Evolutionary conservation across 2,113 vertebrate species (phyloP).

Genomic region (Podarcis muralis): DNA sequence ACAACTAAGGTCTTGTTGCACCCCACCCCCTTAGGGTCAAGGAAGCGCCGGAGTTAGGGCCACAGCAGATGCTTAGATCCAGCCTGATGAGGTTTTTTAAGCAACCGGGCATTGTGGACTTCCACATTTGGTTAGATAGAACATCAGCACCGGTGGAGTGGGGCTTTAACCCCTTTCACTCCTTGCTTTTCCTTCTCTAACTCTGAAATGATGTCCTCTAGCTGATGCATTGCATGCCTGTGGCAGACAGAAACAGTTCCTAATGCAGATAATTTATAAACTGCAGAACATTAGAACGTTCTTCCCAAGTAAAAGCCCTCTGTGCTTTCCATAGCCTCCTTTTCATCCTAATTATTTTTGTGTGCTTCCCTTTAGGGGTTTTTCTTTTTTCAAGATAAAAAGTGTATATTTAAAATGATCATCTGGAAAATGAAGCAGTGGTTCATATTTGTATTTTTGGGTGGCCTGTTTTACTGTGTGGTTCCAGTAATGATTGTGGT

Average conservation of each 20-base stretch:
- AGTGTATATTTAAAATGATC: background rate
- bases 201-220: conserved; percentile 1
- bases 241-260: background rate
- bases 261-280: background rate
- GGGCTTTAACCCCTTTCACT: background rate
- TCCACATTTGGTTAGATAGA: background rate
- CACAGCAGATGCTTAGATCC: background rate
- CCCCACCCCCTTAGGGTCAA: conserved; percentile 14
- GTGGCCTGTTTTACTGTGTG: conserved; percentile 42
- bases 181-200: background rate
- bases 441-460: conserved; percentile 30
- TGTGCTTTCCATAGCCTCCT: background rate
- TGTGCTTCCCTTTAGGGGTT: background rate
- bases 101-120: background rate
- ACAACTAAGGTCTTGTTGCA: background rate
- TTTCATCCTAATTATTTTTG: background rate
- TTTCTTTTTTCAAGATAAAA: background rate
- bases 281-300: background rate
- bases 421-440: conserved; percentile 22
- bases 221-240: background rate
- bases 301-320: background rate
- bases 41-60: background rate
- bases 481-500: conserved; percentile 58
- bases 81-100: background rate
- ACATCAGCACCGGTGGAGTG: background rate